These are phyloP conservation scores for Micrastur ruficollis DNA, from an alignment of 2,797 vertebrate genomes.

Conservation along the genomic window DNA sequence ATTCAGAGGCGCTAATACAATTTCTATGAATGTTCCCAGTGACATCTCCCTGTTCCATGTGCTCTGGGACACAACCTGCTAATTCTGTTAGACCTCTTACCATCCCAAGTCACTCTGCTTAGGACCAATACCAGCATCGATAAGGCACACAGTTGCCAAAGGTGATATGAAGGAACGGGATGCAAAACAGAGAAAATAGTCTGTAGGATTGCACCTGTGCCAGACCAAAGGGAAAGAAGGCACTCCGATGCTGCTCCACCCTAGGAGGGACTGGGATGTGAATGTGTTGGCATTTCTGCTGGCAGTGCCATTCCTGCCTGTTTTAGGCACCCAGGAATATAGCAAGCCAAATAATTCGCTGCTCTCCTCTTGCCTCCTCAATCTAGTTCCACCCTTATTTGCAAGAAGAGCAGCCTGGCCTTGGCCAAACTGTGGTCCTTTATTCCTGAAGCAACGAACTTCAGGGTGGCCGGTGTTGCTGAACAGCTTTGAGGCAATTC, in stretches of 20 bases:
- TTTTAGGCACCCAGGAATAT: background rate
- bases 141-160: background rate
- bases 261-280: background rate
- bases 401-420: background rate
- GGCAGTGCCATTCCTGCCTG: background rate
- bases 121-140: fast-evolving
- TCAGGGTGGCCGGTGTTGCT: background rate
- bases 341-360: background rate
- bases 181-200: fast-evolving
- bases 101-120: too few relatives aligned
- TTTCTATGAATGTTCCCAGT: background rate
- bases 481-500: background rate
- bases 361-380: background rate
- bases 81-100: background rate
- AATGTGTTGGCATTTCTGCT: background rate
- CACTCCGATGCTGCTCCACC: fast-evolving
- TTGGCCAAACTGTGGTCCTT: background rate
- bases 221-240: background rate
- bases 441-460: background rate
- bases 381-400: background rate
- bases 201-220: background rate
- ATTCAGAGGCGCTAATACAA: background rate
- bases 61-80: background rate
- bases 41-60: background rate
- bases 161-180: background rate